A percentile compares a stretch with the other conserved stretches of the same genome.
These are phyloP conservation scores for Mythimna impura DNA, from an alignment of 2,888 invertebrate species.

Conservation along the genomic window DNA sequence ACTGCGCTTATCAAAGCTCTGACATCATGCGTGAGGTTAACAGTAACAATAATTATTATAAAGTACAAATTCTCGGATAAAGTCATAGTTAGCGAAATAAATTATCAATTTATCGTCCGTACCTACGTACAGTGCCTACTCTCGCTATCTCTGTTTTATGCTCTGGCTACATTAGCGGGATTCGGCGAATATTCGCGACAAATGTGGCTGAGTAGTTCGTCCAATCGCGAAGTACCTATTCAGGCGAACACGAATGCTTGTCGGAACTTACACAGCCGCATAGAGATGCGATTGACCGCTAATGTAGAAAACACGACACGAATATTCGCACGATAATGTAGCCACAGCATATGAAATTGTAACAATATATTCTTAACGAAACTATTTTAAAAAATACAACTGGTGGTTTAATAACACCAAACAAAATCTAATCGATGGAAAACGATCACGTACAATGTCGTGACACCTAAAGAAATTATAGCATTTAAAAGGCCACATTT, in stretches of 20 bases:
- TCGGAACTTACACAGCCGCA: no score
- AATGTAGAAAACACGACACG: no score
- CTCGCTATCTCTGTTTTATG: conserved; percentile 33
- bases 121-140: conserved; percentile 20
- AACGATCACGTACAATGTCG: conserved; percentile 1
- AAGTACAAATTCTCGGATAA: conserved; percentile 60
- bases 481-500: not conserved
- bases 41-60: conserved; percentile 57
- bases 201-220: no score
- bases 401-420: conserved; percentile 33
- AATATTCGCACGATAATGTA: no score
- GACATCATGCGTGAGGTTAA: conserved; percentile 66
- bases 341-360: conserved; percentile 31
- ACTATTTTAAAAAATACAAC: conserved; percentile 34
- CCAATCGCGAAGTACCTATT: no score
- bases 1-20: conserved; percentile 66
- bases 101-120: conserved; percentile 41
- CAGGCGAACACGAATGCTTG: no score
- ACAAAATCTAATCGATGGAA: conserved; percentile 9
- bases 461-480: conserved; percentile 9
- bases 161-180: no score
- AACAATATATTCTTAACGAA: conserved; percentile 18
- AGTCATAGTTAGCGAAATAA: conserved; percentile 54
- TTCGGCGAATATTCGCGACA: no score
- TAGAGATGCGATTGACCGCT: no score